Evolutionary conservation across 2,888 invertebrate species (phyloP), one percentile per base, ranked within the genome.

Genomic region (Dorcus hopei): DNA sequence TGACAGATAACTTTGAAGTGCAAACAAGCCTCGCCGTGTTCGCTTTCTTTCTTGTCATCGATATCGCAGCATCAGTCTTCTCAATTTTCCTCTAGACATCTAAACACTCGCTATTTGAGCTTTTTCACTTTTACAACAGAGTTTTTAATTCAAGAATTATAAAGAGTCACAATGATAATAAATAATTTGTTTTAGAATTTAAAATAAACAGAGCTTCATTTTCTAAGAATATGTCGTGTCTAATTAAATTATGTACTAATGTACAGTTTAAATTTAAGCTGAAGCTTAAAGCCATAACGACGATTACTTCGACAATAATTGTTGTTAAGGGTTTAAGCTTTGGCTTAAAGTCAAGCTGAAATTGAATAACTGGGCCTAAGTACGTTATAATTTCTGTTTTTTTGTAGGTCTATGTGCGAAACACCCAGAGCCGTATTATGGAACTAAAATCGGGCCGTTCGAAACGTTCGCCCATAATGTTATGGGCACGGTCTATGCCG

Each of bases 401-500:
- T 69, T 48, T 74, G 68, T 72, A 65, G 69, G 61, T 43, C 58
- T 70, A 57, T 72, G 73, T 63, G 68, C 69, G 50, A 76, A 72
- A 65, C 76, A 73, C 57, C 75, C 78, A 45, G 83, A 88, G 73
- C 88, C 88, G 3, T 90, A 92, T 79, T 93, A 88, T 75, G 94
- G 94, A 16, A 86, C 87, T 19, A 76, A 82, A 58, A 90, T 94
- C 65, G 94, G 93, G 52, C 80, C 83, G 1, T 82, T 94, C 56
- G 83, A 83, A 38, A 84, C 86, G 61, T 90, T 88, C 75, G 90
- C 89, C 0, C 93, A 93, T 74, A 89, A 88, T 62, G 90, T 93
- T 66, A 84, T 83, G 66, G 95, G 95, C 38, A 86, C 85, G 1
- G 91, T 89, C 33, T 95, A 91, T 79, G 93, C 92, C 0, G 91